Evolutionary conservation across 2,113 vertebrate species (phyloP).

Genomic region (Passer montanus): DNA sequence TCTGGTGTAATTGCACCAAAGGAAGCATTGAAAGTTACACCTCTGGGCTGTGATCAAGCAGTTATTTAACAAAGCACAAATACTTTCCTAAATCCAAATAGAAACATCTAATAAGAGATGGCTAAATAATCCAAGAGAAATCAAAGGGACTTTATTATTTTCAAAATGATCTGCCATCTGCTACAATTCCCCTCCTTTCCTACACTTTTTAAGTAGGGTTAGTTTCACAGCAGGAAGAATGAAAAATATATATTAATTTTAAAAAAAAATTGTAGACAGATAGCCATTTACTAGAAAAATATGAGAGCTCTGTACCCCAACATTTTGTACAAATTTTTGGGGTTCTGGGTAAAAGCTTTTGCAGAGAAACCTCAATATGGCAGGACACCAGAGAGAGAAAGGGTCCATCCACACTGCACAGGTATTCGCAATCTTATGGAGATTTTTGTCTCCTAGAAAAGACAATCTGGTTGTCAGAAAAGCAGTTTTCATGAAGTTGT

Average conservation of each 20-base stretch:
- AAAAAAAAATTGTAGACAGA: background rate
- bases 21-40: background rate
- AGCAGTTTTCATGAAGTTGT: background rate
- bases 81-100: background rate
- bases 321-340: background rate
- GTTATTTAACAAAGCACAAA: conserved; percentile 1
- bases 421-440: background rate
- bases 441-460: background rate
- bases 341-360: background rate
- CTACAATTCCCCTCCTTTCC: background rate
- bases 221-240: background rate
- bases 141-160: background rate
- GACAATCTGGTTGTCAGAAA: background rate
- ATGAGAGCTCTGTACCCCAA: background rate
- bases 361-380: background rate
- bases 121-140: background rate
- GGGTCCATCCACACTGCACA: background rate
- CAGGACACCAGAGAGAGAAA: background rate
- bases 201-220: background rate
- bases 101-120: background rate
- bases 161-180: background rate
- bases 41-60: background rate
- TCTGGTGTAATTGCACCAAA: background rate
- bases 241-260: background rate
- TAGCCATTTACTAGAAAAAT: background rate